These are phyloP conservation scores for Sinella curviseta DNA, from an alignment of 1,140 invertebrate species.

Conservation along the genomic window DNA sequence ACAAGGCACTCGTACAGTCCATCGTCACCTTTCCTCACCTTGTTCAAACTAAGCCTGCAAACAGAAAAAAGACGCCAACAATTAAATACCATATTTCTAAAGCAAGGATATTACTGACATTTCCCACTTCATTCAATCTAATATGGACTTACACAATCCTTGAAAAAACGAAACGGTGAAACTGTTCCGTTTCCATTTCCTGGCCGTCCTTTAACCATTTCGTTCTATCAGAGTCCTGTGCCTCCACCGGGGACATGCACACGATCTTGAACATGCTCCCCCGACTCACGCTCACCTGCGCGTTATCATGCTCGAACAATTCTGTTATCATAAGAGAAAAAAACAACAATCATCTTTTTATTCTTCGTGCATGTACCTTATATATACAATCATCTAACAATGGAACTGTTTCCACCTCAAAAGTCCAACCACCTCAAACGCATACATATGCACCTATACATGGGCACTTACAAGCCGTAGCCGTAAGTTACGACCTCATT, in stretches of 20 bases:
- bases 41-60: not conserved
- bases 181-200: constrained; percentile 25
- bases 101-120: not conserved
- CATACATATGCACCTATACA: too few relatives aligned
- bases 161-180: constrained; percentile 18
- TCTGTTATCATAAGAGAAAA: not conserved
- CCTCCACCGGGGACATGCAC: not conserved
- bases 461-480: too few relatives aligned
- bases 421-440: too few relatives aligned
- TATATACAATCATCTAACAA: too few relatives aligned
- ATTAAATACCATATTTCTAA: not conserved
- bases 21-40: not conserved
- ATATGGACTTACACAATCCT: constrained; percentile 37
- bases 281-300: not conserved
- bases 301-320: not conserved
- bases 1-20: not conserved
- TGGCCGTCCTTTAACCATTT: constrained; percentile 40
- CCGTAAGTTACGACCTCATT: too few relatives aligned
- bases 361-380: too few relatives aligned
- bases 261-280: constrained; percentile 4
- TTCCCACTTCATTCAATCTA: not conserved
- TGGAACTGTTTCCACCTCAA: too few relatives aligned
- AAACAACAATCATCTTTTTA: too few relatives aligned
- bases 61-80: not conserved
- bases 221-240: constrained; percentile 3